Evolutionary conservation across 1,140 invertebrate species (phyloP).

Genomic region (Eubasilissa regina): DNA sequence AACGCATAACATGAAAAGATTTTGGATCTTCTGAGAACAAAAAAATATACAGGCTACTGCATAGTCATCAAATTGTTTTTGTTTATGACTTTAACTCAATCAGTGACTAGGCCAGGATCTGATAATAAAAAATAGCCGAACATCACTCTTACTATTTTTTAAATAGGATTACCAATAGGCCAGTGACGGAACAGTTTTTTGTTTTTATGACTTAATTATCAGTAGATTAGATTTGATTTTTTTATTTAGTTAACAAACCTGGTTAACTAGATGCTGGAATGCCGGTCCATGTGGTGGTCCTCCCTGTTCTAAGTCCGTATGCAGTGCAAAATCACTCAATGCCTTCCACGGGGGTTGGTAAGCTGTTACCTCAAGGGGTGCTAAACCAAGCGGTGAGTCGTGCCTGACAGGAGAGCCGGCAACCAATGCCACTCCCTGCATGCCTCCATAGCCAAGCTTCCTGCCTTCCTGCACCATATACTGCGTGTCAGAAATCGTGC

Average conservation of each 20-base stretch:
- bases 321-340: slow-evolving; percentile 94
- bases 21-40: too few species aligned
- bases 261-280: slow-evolving; percentile 96
- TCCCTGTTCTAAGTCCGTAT: slow-evolving; percentile 89
- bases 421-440: slow-evolving; percentile 97
- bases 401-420: slow-evolving; percentile 95
- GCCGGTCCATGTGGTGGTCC: slow-evolving; percentile 85
- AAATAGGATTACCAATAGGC: too few species aligned
- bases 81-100: too few species aligned
- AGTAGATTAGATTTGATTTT: too few species aligned
- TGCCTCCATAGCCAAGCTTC: slow-evolving; percentile 90
- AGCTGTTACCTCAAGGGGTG: slow-evolving; percentile 92
- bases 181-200: too few species aligned
- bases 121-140: too few species aligned
- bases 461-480: slow-evolving; percentile 85
- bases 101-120: too few species aligned
- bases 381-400: slow-evolving; percentile 89
- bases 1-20: too few species aligned
- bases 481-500: slow-evolving; percentile 45
- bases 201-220: too few species aligned
- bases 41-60: too few species aligned
- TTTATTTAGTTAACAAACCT: slow-evolving; percentile 74
- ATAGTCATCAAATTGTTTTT: too few species aligned
- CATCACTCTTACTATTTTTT: too few species aligned
- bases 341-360: slow-evolving; percentile 99